Evolutionary conservation across 2,113 vertebrate genomes (phyloP).

Genomic region (Sminthopsis crassicaudata): DNA sequence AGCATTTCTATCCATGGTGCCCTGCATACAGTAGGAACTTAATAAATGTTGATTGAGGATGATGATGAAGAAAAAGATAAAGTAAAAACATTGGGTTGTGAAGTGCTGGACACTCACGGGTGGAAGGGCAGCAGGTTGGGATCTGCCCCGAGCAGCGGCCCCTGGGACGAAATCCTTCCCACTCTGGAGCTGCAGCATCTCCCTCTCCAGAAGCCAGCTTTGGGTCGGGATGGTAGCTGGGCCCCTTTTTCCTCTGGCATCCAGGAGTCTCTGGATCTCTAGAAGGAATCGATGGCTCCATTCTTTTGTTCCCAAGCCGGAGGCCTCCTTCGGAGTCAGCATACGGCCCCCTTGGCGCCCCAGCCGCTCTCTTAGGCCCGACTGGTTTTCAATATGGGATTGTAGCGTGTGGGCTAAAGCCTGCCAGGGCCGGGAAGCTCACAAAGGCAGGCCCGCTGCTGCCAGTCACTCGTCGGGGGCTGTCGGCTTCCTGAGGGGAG

Average conservation of each 20-base stretch:
- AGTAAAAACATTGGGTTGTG: not conserved
- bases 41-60: not conserved
- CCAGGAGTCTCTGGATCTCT: not conserved
- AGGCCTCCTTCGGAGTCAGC: not conserved
- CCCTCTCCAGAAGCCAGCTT: not conserved
- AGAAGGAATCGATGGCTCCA: not conserved
- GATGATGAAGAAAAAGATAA: not conserved
- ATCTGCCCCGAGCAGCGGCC: not conserved
- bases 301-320: not conserved
- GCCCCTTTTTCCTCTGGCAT: not conserved
- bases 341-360: slow-evolving; percentile 5
- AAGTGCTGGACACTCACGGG: not conserved
- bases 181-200: not conserved
- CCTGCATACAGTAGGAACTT: not conserved
- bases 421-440: slow-evolving; percentile 47
- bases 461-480: slow-evolving; percentile 68
- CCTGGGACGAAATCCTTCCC: not conserved
- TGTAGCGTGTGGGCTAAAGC: slow-evolving; percentile 60
- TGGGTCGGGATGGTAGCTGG: not conserved
- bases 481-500: slow-evolving; percentile 70
- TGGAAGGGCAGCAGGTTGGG: not conserved
- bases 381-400: slow-evolving; percentile 68
- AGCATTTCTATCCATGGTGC: not conserved
- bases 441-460: slow-evolving; percentile 70
- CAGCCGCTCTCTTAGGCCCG: slow-evolving; percentile 77